Evolutionary conservation across 2,888 invertebrate genomes (phyloP).

Genomic region (Chrysolina americana): DNA sequence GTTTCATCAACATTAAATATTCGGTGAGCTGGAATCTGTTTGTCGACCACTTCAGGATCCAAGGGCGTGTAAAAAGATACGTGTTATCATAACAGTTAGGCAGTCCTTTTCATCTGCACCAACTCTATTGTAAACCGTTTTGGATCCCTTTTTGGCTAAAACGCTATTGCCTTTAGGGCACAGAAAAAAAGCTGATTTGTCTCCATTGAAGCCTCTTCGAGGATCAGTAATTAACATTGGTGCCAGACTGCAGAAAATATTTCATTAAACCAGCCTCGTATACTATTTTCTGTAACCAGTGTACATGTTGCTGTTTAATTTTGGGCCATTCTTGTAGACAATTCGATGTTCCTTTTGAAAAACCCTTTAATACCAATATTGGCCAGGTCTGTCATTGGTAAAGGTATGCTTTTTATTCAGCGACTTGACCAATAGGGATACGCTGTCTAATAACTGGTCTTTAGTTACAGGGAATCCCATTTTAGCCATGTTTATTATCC

Average conservation of each 20-base stretch:
- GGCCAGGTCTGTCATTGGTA: constrained; percentile 18
- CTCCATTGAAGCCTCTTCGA: constrained; percentile 59
- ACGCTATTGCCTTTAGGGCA: constrained; percentile 50
- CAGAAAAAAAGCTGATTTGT: constrained; percentile 58
- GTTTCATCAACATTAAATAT: too few species aligned
- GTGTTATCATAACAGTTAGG: neutral
- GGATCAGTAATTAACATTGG: constrained; percentile 50
- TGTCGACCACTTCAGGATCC: too few species aligned
- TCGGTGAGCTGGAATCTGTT: too few species aligned
- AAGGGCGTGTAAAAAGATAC: too few species aligned
- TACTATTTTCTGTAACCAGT: constrained; percentile 17
- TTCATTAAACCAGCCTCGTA: too few species aligned
- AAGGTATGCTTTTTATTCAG: constrained; percentile 20
- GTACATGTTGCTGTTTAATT: constrained; percentile 13
- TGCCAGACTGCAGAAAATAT: constrained; percentile 23
- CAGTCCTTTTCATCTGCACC: constrained; percentile 47
- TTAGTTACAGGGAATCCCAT: too few species aligned
- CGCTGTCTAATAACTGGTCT: too few species aligned
- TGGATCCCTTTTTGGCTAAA: constrained; percentile 48
- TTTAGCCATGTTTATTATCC: too few species aligned
- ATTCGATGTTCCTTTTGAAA: neutral
- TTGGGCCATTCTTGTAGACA: constrained; percentile 8
- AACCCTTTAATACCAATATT: neutral
- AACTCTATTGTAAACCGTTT: constrained; percentile 48
- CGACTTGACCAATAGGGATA: constrained; percentile 12